These are phyloP conservation scores for Enteromius unitaeniatus DNA, from an alignment of 2,797 vertebrate species.

Conservation along the genomic window DNA sequence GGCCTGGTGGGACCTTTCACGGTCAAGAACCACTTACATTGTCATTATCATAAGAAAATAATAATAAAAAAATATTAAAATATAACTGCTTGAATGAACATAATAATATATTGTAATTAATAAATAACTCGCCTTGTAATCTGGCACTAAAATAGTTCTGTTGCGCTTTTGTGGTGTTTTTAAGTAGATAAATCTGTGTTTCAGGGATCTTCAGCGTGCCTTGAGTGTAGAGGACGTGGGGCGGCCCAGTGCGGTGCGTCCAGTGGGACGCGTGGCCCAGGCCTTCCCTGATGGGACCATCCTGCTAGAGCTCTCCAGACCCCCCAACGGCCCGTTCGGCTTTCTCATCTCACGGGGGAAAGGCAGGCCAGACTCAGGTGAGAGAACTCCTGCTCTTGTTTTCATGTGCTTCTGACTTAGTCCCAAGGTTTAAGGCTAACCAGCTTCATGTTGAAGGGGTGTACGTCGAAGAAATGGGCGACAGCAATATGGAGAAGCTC, in stretches of 20 bases:
- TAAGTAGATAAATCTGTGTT: neutral
- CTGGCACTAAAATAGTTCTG: neutral
- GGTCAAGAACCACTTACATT: neutral
- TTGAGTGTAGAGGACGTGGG: conserved; percentile 86
- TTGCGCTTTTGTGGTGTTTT: neutral
- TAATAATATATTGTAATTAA: neutral
- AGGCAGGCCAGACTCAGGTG: conserved; percentile 83
- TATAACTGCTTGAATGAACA: neutral
- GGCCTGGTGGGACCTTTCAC: neutral
- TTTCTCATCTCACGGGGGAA: conserved; percentile 84
- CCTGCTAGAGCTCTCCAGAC: conserved; percentile 81
- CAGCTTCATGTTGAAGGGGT: conserved; percentile 74
- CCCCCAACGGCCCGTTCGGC: conserved; percentile 73
- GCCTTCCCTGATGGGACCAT: conserved; percentile 85
- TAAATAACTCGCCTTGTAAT: neutral
- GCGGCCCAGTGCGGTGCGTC: conserved; percentile 71
- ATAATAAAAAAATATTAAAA: neutral
- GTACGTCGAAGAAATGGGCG: conserved; percentile 87
- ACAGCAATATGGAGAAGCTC: conserved; percentile 82
- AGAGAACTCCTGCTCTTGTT: neutral
- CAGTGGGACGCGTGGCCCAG: conserved; percentile 81
- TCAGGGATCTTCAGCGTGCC: conserved; percentile 66
- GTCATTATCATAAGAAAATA: neutral
- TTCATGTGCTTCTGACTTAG: neutral
- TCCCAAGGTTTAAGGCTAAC: neutral